phyloP scores from a whole-genome alignment of 37 sponge, comb jelly and placozoan species.

The Aphrocallistes beatrix region DNA sequence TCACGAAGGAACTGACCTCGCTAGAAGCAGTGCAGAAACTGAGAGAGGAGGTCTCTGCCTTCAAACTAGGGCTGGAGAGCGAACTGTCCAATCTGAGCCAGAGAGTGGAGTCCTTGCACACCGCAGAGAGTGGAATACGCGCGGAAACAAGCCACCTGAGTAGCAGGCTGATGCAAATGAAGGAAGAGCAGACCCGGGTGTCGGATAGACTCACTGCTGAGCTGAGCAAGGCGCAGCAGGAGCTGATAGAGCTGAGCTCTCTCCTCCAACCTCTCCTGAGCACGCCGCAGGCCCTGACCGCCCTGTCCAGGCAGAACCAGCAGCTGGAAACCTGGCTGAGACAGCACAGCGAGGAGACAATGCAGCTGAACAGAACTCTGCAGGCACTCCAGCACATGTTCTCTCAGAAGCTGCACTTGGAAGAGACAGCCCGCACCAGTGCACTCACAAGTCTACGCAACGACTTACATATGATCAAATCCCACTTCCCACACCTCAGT shows the following conservation, averaged over 20 bases:
- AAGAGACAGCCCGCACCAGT: background rate
- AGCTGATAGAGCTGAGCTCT: background rate
- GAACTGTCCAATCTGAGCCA: background rate
- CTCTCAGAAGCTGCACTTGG: background rate
- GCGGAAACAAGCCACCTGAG: background rate
- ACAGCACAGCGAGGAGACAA: background rate
- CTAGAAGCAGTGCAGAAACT: background rate
- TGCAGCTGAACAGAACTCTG: background rate
- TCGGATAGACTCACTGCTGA: background rate
- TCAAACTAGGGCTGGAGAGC: background rate
- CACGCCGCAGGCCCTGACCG: background rate
- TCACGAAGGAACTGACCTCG: background rate
- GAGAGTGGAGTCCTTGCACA: background rate
- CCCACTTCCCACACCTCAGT: background rate
- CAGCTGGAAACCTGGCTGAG: background rate
- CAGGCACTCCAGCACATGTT: background rate
- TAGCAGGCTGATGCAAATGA: background rate
- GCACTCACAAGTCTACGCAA: background rate
- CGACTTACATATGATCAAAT: background rate
- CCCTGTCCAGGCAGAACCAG: background rate
- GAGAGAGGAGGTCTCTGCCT: background rate
- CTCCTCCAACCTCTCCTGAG: background rate
- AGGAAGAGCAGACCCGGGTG: background rate
- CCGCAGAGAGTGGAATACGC: background rate
- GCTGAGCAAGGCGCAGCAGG: background rate